Conservation (phyloP, 2,888 invertebrate genomes). For the Rhimphoctona megacephalus region DNA sequence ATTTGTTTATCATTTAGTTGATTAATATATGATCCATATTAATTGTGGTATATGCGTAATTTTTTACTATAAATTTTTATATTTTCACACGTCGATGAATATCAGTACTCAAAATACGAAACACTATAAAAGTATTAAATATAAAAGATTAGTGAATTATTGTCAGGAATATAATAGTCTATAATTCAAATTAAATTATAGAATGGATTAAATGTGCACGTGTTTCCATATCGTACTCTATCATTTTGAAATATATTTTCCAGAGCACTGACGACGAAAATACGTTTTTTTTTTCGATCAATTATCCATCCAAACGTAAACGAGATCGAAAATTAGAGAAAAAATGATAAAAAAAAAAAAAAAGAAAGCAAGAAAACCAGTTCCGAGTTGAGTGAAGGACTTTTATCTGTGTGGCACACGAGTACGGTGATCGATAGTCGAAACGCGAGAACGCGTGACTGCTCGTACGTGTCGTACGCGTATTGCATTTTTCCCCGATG, state of each 20-base stretch:
- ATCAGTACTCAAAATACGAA: neutral
- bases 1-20: neutral
- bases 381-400: slow-evolving; percentile 29
- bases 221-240: neutral
- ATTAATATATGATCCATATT: neutral
- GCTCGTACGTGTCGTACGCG: slow-evolving; percentile 62
- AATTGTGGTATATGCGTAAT: too few relatives aligned
- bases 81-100: neutral
- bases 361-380: slow-evolving; percentile 24
- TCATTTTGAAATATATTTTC: neutral
- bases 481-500: slow-evolving; percentile 47
- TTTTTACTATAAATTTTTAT: neutral
- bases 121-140: neutral
- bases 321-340: slow-evolving; percentile 20
- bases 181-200: neutral
- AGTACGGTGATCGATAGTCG: slow-evolving; percentile 60
- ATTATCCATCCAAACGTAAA: slow-evolving; percentile 5
- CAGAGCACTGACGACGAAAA: neutral
- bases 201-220: neutral
- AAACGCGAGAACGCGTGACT: slow-evolving; percentile 58
- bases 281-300: neutral
- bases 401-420: slow-evolving; percentile 25
- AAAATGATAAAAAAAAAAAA: slow-evolving; percentile 6
- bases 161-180: neutral
- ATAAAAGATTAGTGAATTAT: neutral